These are phyloP conservation scores for Hyperoplus lanceolatus DNA, from an alignment of 2,797 vertebrate species.

Conservation along the genomic window DNA sequence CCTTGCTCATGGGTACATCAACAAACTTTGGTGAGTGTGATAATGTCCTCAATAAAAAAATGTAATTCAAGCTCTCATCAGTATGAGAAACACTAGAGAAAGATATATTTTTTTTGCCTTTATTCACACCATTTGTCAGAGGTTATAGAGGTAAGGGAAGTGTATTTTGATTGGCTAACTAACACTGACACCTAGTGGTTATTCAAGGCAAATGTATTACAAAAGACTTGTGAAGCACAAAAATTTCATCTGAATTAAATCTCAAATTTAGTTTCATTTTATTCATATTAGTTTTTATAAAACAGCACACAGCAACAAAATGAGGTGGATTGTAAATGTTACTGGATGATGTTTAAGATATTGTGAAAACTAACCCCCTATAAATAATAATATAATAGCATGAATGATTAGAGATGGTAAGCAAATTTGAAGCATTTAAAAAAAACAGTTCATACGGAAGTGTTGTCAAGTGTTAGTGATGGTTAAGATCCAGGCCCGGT, in stretches of 20 bases:
- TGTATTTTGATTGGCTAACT: slow-evolving; percentile 13
- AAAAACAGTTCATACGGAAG: slow-evolving; percentile 8
- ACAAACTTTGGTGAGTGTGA: not conserved
- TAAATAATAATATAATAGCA: not conserved
- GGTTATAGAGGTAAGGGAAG: not conserved
- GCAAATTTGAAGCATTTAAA: not conserved
- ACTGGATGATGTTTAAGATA: too few species aligned
- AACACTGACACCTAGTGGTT: slow-evolving; percentile 75
- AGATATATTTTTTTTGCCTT: not conserved
- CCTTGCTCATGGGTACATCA: not conserved
- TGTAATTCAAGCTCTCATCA: too few species aligned
- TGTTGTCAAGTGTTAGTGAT: not conserved
- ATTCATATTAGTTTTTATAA: not conserved
- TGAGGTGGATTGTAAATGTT: too few species aligned
- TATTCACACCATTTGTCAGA: not conserved
- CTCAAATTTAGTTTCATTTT: not conserved
- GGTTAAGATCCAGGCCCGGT: not conserved
- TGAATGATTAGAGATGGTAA: not conserved
- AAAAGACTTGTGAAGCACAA: not conserved
- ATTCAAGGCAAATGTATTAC: not conserved
- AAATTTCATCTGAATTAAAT: slow-evolving; percentile 9
- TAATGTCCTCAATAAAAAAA: not conserved
- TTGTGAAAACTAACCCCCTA: not conserved
- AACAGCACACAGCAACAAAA: not conserved
- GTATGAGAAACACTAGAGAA: not conserved